Conservation (phyloP, 2,888 invertebrate genomes). For the Drosophila peninsularis region DNA sequence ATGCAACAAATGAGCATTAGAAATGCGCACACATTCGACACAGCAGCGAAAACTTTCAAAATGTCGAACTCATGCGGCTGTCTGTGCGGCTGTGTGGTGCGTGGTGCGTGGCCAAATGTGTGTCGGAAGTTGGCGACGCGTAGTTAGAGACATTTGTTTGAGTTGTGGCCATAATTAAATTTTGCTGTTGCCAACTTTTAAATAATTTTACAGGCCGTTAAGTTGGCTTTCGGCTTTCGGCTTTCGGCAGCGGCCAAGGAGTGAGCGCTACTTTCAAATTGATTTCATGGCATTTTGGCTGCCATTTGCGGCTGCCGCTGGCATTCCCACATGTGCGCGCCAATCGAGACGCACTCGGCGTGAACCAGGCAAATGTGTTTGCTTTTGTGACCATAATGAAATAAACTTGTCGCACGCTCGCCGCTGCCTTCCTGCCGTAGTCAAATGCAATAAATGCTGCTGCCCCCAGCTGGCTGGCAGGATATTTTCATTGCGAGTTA, state of each 20-base stretch:
- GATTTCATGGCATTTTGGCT: slow-evolving; percentile 48
- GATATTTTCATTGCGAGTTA: slow-evolving; percentile 69
- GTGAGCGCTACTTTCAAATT: slow-evolving; percentile 30
- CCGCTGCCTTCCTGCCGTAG: slow-evolving; percentile 8
- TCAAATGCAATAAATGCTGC: slow-evolving; percentile 60
- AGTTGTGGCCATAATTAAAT: slow-evolving; percentile 70
- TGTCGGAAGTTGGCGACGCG: slow-evolving; percentile 38
- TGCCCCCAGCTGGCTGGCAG: slow-evolving; percentile 46
- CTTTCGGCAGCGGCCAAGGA: neutral
- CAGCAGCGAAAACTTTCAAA: slow-evolving; percentile 54
- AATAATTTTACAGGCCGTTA: slow-evolving; percentile 52
- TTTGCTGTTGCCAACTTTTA: slow-evolving; percentile 48
- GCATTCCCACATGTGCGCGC: slow-evolving; percentile 11
- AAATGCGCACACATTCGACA: slow-evolving; percentile 66
- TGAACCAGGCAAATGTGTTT: slow-evolving; percentile 37
- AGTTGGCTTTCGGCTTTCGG: slow-evolving; percentile 11
- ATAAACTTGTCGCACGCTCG: slow-evolving; percentile 65
- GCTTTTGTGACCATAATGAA: slow-evolving; percentile 55
- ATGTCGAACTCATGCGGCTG: slow-evolving; percentile 22
- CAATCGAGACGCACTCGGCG: slow-evolving; percentile 8
- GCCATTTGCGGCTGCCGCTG: slow-evolving; percentile 34
- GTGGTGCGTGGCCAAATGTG: slow-evolving; percentile 1
- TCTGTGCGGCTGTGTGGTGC: neutral
- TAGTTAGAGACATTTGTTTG: slow-evolving; percentile 73
- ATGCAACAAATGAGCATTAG: slow-evolving; percentile 56